Conservation (phyloP, 2,797 vertebrate genomes). For the Tamandua tetradactyla region DNA sequence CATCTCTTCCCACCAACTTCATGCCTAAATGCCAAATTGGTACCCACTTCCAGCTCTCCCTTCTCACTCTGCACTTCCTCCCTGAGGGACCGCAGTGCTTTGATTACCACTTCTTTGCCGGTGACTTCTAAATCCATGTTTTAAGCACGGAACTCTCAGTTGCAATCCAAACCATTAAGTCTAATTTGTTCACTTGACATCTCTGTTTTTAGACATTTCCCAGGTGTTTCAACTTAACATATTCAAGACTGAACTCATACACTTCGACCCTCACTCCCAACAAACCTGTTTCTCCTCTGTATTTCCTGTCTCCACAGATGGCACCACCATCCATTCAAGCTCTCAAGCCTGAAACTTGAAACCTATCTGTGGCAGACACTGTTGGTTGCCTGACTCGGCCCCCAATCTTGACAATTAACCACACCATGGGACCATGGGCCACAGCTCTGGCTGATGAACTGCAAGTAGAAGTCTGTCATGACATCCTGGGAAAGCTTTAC, state of each 20-base stretch:
- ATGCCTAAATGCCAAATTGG: not conserved
- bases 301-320: not conserved
- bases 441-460: not conserved
- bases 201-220: not conserved
- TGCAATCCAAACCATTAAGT: not conserved
- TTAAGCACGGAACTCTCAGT: not conserved
- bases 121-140: not conserved
- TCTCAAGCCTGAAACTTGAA: not conserved
- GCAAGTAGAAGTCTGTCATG: not conserved
- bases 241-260: not conserved
- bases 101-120: not conserved
- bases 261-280: not conserved
- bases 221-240: not conserved
- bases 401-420: not conserved
- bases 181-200: not conserved
- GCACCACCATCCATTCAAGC: not conserved
- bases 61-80: not conserved
- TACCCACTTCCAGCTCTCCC: not conserved
- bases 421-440: not conserved
- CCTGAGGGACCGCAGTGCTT: not conserved
- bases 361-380: not conserved
- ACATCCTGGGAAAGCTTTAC: not conserved
- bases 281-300: not conserved
- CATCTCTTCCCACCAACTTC: not conserved
- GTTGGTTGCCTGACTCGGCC: not conserved